Percentiles rank a stretch among this genome's conserved stretches.
Evolutionary conservation across 2,113 vertebrate genomes (phyloP).

Genomic region (Melanocharis versteri): DNA sequence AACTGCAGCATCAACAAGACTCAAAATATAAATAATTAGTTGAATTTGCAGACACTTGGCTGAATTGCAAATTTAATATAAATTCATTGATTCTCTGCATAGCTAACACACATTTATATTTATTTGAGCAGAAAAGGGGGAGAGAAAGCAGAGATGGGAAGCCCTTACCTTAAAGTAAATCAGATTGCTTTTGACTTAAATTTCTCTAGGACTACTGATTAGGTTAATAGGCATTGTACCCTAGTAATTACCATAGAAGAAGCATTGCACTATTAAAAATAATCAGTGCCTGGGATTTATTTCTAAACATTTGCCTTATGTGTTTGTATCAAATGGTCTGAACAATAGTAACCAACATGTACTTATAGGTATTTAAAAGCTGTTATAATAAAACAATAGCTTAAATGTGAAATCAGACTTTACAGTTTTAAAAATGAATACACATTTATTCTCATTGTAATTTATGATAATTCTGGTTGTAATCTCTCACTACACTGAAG

Average conservation of each 20-base stretch:
- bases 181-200: conserved; percentile 43
- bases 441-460: not conserved
- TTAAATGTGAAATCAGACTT: not conserved
- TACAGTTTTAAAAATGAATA: not conserved
- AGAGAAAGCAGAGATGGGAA: not conserved
- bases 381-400: not conserved
- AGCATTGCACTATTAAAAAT: conserved; percentile 18
- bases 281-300: not conserved
- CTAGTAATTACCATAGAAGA: not conserved
- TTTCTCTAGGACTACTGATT: conserved; percentile 4
- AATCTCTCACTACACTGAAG: not conserved
- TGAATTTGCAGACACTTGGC: conserved; percentile 26
- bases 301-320: not conserved
- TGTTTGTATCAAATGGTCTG: not conserved
- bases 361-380: not conserved
- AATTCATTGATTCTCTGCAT: conserved; percentile 25
- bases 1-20: not conserved
- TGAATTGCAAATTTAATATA: conserved; percentile 11
- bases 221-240: not conserved
- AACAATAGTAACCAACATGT: not conserved
- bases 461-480: not conserved
- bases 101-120: not conserved
- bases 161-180: not conserved
- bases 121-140: conserved; percentile 1
- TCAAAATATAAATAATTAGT: conserved; percentile 21